phyloP scores from a whole-genome alignment of 1,140 invertebrate genomes.

The Pollicipes pollicipes region DNA sequence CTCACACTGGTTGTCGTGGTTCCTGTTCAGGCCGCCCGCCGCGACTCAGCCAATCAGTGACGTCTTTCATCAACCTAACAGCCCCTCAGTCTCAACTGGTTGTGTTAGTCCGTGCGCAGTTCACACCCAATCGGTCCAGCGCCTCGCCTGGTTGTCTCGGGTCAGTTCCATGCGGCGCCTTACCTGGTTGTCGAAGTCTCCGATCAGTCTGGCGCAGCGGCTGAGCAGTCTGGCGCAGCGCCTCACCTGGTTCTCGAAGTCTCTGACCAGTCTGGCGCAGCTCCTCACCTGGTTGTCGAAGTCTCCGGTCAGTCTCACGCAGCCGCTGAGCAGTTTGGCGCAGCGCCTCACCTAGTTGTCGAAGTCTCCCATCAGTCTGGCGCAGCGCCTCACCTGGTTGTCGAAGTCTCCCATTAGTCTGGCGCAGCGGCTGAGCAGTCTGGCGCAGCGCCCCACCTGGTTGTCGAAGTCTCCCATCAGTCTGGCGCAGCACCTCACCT shows the following conservation, averaged over 20 bases:
- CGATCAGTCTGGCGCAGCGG: not conserved
- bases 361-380: not conserved
- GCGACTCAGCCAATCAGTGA: too few species aligned
- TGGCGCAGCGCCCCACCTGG: not conserved
- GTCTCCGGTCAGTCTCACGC: not conserved
- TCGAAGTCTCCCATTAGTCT: slow-evolving; percentile 28
- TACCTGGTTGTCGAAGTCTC: not conserved
- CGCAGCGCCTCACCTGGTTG: not conserved
- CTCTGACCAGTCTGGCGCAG: slow-evolving; percentile 29
- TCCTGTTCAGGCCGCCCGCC: too few species aligned
- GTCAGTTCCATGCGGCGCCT: too few species aligned
- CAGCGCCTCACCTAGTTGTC: not conserved
- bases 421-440: too few species aligned
- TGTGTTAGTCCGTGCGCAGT: too few species aligned
- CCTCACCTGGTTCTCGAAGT: too few species aligned
- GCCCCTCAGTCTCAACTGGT: too few species aligned
- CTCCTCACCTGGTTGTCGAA: not conserved
- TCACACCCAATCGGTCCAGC: too few species aligned
- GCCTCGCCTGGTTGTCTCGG: too few species aligned
- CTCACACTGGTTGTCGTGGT: too few species aligned
- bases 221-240: too few species aligned
- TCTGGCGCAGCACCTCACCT: slow-evolving; percentile 29
- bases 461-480: not conserved
- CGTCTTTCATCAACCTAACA: too few species aligned
- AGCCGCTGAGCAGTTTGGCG: not conserved